A percentile compares a stretch with the other conserved stretches of the same genome.
Conservation (phyloP, 2,113 vertebrate species). For the Motacilla alba region DNA sequence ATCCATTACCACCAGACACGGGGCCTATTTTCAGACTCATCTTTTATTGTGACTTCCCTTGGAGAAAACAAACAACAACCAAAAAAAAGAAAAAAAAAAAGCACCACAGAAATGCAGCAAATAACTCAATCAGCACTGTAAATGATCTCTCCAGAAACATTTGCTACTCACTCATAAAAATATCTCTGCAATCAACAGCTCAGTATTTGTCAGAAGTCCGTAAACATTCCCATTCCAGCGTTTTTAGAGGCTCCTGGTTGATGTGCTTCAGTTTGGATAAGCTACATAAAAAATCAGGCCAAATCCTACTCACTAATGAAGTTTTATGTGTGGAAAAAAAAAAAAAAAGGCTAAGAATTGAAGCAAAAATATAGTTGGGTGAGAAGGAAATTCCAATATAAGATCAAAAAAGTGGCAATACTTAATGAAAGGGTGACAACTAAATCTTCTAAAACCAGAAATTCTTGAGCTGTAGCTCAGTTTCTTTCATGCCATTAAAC, state of each 20-base stretch:
- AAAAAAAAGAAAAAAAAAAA: neutral
- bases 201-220: neutral
- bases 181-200: neutral
- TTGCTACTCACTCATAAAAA: neutral
- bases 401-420: neutral
- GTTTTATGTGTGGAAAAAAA: neutral
- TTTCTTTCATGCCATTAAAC: conserved; percentile 54
- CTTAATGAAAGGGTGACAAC: neutral
- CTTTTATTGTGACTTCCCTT: neutral
- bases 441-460: neutral
- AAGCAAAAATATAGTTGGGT: neutral
- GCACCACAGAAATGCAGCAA: neutral
- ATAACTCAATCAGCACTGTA: neutral
- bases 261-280: neutral
- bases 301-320: neutral
- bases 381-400: neutral
- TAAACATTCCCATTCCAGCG: neutral
- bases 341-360: neutral
- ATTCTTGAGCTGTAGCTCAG: neutral
- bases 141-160: neutral
- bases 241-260: neutral
- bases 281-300: neutral
- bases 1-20: neutral
- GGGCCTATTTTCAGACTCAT: conserved; percentile 4
- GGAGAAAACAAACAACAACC: neutral